These are phyloP conservation scores for Eolophus roseicapilla DNA, from an alignment of 2,113 vertebrate genomes.

Conservation along the genomic window DNA sequence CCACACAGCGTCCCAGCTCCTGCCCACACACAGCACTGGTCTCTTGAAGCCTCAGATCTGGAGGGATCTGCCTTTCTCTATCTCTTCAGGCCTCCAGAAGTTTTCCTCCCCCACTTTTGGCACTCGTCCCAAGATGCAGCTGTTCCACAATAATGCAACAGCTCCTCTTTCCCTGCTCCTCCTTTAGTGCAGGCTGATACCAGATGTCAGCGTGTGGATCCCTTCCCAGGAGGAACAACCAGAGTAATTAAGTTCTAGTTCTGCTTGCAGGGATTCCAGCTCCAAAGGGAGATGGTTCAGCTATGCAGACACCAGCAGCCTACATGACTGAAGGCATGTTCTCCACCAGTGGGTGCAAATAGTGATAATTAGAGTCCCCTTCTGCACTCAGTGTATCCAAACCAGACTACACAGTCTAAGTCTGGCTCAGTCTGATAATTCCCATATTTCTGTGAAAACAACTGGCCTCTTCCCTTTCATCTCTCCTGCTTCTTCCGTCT, in stretches of 20 bases:
- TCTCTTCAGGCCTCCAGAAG: constrained; percentile 38
- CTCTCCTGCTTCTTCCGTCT: background rate
- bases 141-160: background rate
- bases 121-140: constrained; percentile 32
- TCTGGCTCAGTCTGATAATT: constrained; percentile 11
- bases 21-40: constrained; percentile 6
- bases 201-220: background rate
- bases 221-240: background rate
- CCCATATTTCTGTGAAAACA: background rate
- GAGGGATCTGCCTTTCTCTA: constrained; percentile 14
- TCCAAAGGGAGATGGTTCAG: background rate
- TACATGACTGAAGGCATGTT: background rate
- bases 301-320: background rate
- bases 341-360: background rate
- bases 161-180: constrained; percentile 1
- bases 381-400: background rate
- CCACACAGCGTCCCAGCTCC: background rate
- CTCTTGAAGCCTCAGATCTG: constrained; percentile 41
- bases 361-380: background rate
- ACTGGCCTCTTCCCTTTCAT: background rate
- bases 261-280: background rate
- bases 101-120: constrained; percentile 55
- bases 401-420: background rate
- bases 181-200: background rate
- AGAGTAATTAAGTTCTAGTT: background rate